Evolutionary conservation across 2,888 invertebrate species (phyloP), one percentile per base, ranked within the genome.

Genomic region (Trimorus sp.): DNA sequence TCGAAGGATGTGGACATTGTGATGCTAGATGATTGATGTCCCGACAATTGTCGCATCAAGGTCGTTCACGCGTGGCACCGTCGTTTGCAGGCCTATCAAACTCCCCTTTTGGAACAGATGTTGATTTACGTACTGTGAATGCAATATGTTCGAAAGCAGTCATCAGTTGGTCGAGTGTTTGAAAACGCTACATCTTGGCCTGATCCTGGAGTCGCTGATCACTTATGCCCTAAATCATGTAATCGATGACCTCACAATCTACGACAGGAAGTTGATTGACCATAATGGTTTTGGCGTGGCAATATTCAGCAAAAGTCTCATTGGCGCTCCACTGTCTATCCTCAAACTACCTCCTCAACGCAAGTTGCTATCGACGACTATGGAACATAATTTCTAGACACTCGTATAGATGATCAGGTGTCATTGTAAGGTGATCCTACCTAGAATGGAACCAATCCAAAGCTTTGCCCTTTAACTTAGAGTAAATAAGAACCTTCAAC

Each of bases 391-490:
- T 42, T 8, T 53, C 42, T 11, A 53, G 26, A 0, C 53, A 42
- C 2, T 54, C 53, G n/a, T 45, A n/a, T n/a, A 59, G 14, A 11
- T 59, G 40, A 3, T 7, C 42, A 14, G 15, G 2, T 8, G 59
- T 14, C 7, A 59, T 7, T 4, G 8, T 15, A 7, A 59, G 38
- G 42, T 59, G 59, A 9, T 15, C 59, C 15, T 40, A 15, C 9
- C 14, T 40, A 14, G 59, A 68, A 26, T 65, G 65, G 40, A 65
- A 65, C 65, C 65, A 51, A n/a, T 65, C 51, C 14, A 14, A 26
- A 1, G 68, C 68, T 11, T 48, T 54, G 4, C 68, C 54, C 11
- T 45, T 38, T n/a, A 68, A 53, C 40, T 40, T 40, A 1, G 45
- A 37, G 36, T 48, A 69, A 58, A 56, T 53, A 45, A 69, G 45